Percentiles rank a stretch among this genome's conserved stretches.
Conservation (phyloP, 1,140 invertebrate species). For the Doryteuthis pealeii region DNA sequence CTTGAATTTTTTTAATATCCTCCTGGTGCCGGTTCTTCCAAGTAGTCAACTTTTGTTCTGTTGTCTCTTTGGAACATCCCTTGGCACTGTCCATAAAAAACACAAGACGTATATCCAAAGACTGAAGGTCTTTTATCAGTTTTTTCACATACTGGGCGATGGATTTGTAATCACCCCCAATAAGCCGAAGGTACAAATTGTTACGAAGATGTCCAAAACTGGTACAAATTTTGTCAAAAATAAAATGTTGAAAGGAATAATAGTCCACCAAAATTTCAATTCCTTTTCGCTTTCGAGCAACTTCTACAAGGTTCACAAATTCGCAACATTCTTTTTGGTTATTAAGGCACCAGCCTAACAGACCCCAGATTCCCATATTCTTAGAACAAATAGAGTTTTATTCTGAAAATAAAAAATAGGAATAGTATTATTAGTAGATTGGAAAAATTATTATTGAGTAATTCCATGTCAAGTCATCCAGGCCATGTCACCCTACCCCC, state of each 20-base stretch:
- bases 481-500: too few species aligned
- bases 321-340: conserved; percentile 35
- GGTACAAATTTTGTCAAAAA: conserved; percentile 44
- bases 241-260: conserved; percentile 43
- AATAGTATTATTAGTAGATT: too few species aligned
- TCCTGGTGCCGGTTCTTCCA: conserved; percentile 40
- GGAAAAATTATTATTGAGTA: too few species aligned
- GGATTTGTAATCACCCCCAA: conserved; percentile 50
- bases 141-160: conserved; percentile 42
- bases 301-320: conserved; percentile 42
- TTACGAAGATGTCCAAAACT: conserved; percentile 29
- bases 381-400: too few species aligned
- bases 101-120: conserved; percentile 40
- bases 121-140: conserved; percentile 42
- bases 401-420: too few species aligned
- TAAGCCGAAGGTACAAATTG: conserved; percentile 43
- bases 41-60: conserved; percentile 45
- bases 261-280: conserved; percentile 54
- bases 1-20: conserved; percentile 37
- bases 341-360: conserved; percentile 39
- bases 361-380: conserved; percentile 48
- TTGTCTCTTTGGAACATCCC: conserved; percentile 38
- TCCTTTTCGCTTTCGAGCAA: conserved; percentile 35
- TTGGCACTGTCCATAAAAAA: conserved; percentile 51
- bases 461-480: too few species aligned